Percentiles rank a stretch among this genome's conserved stretches.
Evolutionary conservation across 2,113 vertebrate genomes (phyloP).

Genomic region (Psammodynastes pulverulentus): DNA sequence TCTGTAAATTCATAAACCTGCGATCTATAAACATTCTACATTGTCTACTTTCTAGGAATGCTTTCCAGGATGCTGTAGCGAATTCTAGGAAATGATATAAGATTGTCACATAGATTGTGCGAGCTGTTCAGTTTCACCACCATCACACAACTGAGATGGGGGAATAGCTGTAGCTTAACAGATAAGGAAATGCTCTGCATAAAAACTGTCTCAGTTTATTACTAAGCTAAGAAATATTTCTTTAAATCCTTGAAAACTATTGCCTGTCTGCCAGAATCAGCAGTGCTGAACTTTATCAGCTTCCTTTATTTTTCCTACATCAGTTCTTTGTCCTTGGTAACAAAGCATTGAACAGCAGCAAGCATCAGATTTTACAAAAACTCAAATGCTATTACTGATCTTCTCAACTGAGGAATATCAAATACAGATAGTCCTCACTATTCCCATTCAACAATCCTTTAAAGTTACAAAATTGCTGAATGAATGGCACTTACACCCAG

Average conservation of each 20-base stretch:
- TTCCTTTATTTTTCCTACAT: neutral
- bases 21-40: neutral
- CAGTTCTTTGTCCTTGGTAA: neutral
- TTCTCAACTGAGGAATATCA: neutral
- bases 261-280: neutral
- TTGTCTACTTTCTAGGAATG: neutral
- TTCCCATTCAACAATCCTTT: neutral
- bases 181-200: neutral
- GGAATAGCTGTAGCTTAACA: neutral
- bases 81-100: neutral
- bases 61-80: neutral
- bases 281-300: neutral
- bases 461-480: neutral
- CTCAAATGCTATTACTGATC: neutral
- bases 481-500: neutral
- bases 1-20: neutral
- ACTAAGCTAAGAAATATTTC: neutral
- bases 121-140: neutral
- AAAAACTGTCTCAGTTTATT: neutral
- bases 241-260: neutral
- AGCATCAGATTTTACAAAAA: neutral
- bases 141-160: too few relatives aligned
- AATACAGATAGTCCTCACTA: neutral
- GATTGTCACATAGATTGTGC: neutral
- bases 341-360: neutral